Percentiles rank a stretch among this genome's conserved stretches.
phyloP scores from a whole-genome alignment of 2,888 invertebrate genomes.

The Drosophila diplacantha region DNA sequence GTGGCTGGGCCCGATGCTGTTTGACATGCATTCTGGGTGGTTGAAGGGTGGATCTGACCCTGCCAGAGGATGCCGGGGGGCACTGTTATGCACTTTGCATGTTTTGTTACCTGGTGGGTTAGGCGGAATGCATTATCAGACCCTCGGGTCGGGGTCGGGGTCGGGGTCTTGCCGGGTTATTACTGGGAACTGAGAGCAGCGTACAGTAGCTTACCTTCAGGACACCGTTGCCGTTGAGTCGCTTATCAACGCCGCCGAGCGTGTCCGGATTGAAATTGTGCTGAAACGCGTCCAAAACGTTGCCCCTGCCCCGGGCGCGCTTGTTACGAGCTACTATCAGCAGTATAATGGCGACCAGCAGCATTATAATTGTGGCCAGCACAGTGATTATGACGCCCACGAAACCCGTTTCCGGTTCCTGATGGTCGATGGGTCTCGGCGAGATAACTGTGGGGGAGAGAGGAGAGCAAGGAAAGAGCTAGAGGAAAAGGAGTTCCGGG shows the following conservation, averaged over 20 bases:
- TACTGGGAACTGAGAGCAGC: neutral
- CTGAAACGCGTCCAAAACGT: slow-evolving; percentile 78
- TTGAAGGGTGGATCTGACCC: slow-evolving; percentile 21
- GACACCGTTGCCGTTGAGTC: slow-evolving; percentile 77
- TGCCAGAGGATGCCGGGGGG: slow-evolving; percentile 14
- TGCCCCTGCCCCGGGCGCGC: slow-evolving; percentile 76
- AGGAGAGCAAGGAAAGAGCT: slow-evolving; percentile 8
- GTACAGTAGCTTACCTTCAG: slow-evolving; percentile 74
- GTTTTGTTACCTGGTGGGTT: slow-evolving; percentile 30
- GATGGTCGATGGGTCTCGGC: slow-evolving; percentile 80
- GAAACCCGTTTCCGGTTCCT: slow-evolving; percentile 80
- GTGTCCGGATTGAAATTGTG: slow-evolving; percentile 78
- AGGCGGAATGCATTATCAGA: slow-evolving; percentile 24
- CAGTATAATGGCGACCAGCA: slow-evolving; percentile 84
- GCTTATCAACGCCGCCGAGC: slow-evolving; percentile 78
- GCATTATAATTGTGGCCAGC: slow-evolving; percentile 84
- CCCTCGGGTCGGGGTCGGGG: slow-evolving; percentile 13
- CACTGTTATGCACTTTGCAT: slow-evolving; percentile 49
- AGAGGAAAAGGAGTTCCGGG: slow-evolving; percentile 4
- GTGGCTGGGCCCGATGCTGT: slow-evolving; percentile 22
- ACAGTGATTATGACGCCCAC: slow-evolving; percentile 85
- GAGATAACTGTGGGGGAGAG: slow-evolving; percentile 71
- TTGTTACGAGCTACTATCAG: slow-evolving; percentile 84
- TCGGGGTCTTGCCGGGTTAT: slow-evolving; percentile 1
- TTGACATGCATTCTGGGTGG: slow-evolving; percentile 66